Evolutionary conservation across 1,140 invertebrate species (phyloP).

Genomic region (Teleogryllus occipitalis): DNA sequence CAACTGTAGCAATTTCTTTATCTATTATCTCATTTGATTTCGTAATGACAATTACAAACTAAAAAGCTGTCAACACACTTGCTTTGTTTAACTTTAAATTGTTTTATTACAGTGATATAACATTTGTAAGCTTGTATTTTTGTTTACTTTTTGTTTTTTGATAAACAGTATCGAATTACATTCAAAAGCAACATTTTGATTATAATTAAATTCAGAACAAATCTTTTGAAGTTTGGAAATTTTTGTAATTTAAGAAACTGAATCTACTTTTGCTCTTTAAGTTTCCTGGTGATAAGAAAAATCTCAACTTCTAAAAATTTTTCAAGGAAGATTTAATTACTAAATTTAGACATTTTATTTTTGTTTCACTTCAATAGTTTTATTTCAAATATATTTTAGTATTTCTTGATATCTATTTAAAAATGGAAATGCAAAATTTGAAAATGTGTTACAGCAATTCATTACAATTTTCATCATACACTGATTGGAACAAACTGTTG

Average conservation of each 20-base stretch:
- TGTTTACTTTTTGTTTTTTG: background rate
- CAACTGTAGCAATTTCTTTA: background rate
- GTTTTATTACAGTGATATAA: background rate
- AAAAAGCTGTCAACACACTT: background rate
- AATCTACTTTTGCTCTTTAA: background rate
- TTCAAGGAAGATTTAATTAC: too few relatives aligned
- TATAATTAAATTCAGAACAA: background rate
- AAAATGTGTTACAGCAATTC: too few relatives aligned
- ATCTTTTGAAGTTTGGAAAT: background rate
- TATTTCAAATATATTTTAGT: too few relatives aligned
- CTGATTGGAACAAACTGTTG: too few relatives aligned
- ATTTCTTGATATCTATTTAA: too few relatives aligned
- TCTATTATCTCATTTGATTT: background rate
- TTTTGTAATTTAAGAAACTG: background rate
- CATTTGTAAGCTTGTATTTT: constrained; percentile 1
- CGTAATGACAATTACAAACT: background rate
- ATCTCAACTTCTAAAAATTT: background rate
- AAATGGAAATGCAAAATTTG: too few relatives aligned
- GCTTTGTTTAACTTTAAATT: background rate
- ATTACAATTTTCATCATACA: too few relatives aligned
- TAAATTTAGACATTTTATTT: too few relatives aligned
- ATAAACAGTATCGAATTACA: background rate
- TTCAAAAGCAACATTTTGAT: background rate
- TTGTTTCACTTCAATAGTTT: too few relatives aligned
- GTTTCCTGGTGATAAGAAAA: background rate